A percentile compares a stretch with the other conserved stretches of the same genome.
phyloP scores from a whole-genome alignment of 64 coral and sea anemone species.

The Acropora tenuis region DNA sequence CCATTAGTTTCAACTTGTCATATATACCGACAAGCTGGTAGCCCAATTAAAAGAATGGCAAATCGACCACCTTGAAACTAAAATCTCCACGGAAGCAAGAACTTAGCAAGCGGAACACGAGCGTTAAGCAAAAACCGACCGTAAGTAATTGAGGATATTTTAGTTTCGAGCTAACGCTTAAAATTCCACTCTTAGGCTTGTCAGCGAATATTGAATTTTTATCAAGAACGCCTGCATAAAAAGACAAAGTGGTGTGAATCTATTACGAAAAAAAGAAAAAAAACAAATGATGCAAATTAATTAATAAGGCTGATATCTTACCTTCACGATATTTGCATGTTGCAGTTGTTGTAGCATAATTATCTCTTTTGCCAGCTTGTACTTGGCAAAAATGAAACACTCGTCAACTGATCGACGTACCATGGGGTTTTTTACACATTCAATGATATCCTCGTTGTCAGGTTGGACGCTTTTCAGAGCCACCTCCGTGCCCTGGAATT shows the following conservation, averaged over 20 bases:
- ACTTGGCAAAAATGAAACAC: slow-evolving; percentile 78
- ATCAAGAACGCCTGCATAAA: background rate
- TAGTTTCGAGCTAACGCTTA: background rate
- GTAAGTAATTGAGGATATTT: no score
- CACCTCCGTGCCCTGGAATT: slow-evolving; percentile 16
- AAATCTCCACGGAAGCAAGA: no score
- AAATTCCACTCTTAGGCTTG: background rate
- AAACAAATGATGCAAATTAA: background rate
- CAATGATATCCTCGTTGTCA: slow-evolving; percentile 63
- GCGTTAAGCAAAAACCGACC: no score
- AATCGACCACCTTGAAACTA: no score
- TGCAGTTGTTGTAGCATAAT: slow-evolving; percentile 73
- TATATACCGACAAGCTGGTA: no score
- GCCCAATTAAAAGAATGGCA: no score
- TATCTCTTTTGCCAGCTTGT: slow-evolving; percentile 88
- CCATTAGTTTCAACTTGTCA: background rate
- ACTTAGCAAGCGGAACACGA: no score
- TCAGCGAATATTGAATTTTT: no score
- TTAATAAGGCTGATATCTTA: slow-evolving; percentile 40
- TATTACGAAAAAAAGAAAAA: background rate
- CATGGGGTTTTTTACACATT: slow-evolving; percentile 23
- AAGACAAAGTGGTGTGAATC: background rate
- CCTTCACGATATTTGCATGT: slow-evolving; percentile 84
- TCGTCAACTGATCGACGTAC: slow-evolving; percentile 40
- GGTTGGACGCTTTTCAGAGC: slow-evolving; percentile 74